Percentiles rank a stretch among this genome's conserved stretches.
phyloP scores from a whole-genome alignment of 2,797 vertebrate species.

The Mormyrus hasselquistii region DNA sequence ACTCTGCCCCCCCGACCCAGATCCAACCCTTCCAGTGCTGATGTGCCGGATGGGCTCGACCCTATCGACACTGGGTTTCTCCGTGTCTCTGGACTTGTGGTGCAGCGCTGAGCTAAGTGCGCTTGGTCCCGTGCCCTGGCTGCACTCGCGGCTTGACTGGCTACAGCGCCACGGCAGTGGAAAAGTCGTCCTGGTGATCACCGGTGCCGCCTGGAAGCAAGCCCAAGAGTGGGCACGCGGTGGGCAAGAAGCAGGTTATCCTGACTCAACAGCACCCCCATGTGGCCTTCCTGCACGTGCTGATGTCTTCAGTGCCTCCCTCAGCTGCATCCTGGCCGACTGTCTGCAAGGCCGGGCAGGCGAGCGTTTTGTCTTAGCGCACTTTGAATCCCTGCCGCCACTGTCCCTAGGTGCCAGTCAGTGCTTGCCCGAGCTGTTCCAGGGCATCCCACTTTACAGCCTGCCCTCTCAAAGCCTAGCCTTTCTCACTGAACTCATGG shows the following conservation, averaged over 20 bases:
- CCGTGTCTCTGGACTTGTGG: constrained; percentile 73
- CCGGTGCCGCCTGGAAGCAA: constrained; percentile 41
- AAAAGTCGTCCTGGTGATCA: constrained; percentile 69
- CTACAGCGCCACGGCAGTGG: constrained; percentile 56
- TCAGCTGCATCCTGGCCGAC: constrained; percentile 62
- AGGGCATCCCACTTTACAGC: constrained; percentile 57
- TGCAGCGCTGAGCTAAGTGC: constrained; percentile 60
- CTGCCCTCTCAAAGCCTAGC: constrained; percentile 65
- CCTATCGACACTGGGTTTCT: constrained; percentile 60
- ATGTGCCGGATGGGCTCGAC: constrained; percentile 61
- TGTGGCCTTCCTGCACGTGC: constrained; percentile 21
- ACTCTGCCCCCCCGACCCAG: constrained; percentile 67
- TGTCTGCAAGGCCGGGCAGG: constrained; percentile 46
- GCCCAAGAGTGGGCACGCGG: constrained; percentile 41
- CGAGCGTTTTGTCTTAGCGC: constrained; percentile 64
- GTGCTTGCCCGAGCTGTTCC: constrained; percentile 58
- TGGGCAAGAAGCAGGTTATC: background rate
- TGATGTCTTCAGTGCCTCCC: constrained; percentile 67
- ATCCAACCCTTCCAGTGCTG: constrained; percentile 44
- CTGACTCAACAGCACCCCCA: too few species aligned
- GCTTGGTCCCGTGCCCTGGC: constrained; percentile 71
- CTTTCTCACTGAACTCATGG: constrained; percentile 60
- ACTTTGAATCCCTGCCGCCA: constrained; percentile 50
- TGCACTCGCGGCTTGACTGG: constrained; percentile 67
- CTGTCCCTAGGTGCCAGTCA: background rate